Evolutionary conservation across 2,888 invertebrate genomes (phyloP).

Genomic region (Acleris sparsana): DNA sequence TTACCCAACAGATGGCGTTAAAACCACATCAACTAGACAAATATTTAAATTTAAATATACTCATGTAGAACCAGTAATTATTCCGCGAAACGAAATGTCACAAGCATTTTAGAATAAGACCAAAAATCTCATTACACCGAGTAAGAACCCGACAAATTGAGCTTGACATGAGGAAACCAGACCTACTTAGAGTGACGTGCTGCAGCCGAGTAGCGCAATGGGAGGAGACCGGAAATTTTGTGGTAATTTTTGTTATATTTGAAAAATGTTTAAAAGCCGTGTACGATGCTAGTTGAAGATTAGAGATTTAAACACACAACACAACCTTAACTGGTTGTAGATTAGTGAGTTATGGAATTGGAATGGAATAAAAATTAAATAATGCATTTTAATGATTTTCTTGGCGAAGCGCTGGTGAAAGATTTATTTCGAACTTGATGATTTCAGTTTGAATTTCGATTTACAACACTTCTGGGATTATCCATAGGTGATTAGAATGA

Average conservation of each 20-base stretch:
- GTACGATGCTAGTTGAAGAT: too few species aligned
- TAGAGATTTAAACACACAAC: too few species aligned
- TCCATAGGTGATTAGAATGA: too few species aligned
- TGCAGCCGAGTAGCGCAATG: slow-evolving; percentile 8
- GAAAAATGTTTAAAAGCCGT: too few species aligned
- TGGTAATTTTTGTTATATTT: not conserved
- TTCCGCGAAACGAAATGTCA: slow-evolving; percentile 28
- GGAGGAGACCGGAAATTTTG: slow-evolving; percentile 1
- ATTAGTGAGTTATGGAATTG: too few species aligned
- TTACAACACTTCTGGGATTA: too few species aligned
- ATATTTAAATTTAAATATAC: slow-evolving; percentile 5
- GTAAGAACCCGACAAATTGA: slow-evolving; percentile 34
- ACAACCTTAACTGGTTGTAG: too few species aligned
- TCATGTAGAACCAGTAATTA: slow-evolving; percentile 18
- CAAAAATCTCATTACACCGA: slow-evolving; percentile 34
- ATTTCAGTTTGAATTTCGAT: too few species aligned
- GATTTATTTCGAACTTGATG: too few species aligned
- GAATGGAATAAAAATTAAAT: too few species aligned
- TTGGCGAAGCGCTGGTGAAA: too few species aligned
- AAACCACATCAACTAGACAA: slow-evolving; percentile 4
- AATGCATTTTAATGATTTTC: too few species aligned
- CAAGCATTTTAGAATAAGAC: slow-evolving; percentile 26
- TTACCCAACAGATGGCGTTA: slow-evolving; percentile 18
- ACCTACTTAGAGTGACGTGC: slow-evolving; percentile 17
- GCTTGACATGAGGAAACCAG: slow-evolving; percentile 27